Percentiles rank a stretch among this genome's conserved stretches.
These are phyloP conservation scores for Helicoverpa armigera DNA, from an alignment of 1,140 invertebrate genomes.

Conservation along the genomic window DNA sequence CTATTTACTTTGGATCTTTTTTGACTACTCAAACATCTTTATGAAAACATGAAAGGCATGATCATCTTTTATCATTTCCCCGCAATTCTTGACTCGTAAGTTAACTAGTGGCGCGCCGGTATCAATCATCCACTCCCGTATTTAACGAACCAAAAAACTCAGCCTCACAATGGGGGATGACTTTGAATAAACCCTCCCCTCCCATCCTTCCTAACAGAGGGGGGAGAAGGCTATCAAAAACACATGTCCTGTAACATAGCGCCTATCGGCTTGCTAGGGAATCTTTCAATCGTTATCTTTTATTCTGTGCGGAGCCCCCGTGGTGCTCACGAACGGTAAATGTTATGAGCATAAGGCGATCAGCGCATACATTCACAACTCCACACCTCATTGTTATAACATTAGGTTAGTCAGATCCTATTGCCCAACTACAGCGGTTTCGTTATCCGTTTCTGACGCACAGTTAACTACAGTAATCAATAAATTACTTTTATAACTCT, in stretches of 20 bases:
- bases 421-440: too few species aligned
- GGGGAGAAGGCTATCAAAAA: constrained; percentile 60
- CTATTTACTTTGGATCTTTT: background rate
- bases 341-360: constrained; percentile 40
- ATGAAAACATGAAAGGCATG: background rate
- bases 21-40: background rate
- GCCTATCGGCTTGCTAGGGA: constrained; percentile 55
- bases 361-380: background rate
- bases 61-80: constrained; percentile 36
- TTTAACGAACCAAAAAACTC: constrained; percentile 44
- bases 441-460: too few species aligned
- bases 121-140: constrained; percentile 42
- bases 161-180: constrained; percentile 44
- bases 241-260: constrained; percentile 63
- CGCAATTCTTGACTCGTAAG: constrained; percentile 26
- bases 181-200: constrained; percentile 41
- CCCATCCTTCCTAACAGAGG: background rate
- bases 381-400: too few species aligned
- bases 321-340: constrained; percentile 39
- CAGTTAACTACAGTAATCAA: too few species aligned
- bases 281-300: constrained; percentile 74
- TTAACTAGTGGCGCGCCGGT: constrained; percentile 33
- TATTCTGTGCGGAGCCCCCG: constrained; percentile 60
- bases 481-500: too few species aligned
- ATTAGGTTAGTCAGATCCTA: too few species aligned